Base-by-base conservation (phyloP, 2,888 invertebrate genomes). In the Hyppa rectilinea region DNA sequence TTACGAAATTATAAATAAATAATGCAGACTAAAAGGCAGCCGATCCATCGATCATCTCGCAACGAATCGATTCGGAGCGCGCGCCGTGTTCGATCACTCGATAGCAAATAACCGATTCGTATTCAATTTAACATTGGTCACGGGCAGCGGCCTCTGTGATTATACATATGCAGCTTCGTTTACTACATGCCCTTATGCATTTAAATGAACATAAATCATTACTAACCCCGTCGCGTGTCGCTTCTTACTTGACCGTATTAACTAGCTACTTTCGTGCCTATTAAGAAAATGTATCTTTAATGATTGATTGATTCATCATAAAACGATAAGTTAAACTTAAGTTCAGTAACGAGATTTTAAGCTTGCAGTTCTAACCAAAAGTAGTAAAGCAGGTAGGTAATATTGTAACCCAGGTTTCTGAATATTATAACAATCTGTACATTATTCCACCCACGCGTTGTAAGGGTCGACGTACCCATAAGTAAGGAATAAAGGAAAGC, bases 51-150 rank as follows among this genome's bases (percentile, higher is more conserved):
- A 91, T 94, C 91, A 92, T 91, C 80, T 89, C 80, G 83, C 78
- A 87, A 83, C 87, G 84, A 93, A 94, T 93, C 88, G 91, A 93
- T 92, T 92, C 87, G 73, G 71, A 77, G 80, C 85, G 85, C 87
- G 83, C 88, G 88, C 88, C 76, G 87, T 78, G 80, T 87, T 88
- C 88, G 84, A 89, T 91, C 88, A 89, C 84, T 89, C 85, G 88
- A 90, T 89, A 87, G 89, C 88, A 90, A 92, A 92, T 91, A 91
- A 85, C 86, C 87, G 86, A 91, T 89, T 89, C 88, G 85, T 90
- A 92, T 93, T 93, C 91, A 92, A 94, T 94, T 93, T 91, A 88
- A 87, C 87, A 92, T 95, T 92, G 88, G 93, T 91, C 90, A 93
- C 87, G 93, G 92, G 81, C 83, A 83, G 87, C 87, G 90, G 87